These are phyloP conservation scores for Chiroxiphia lanceolata DNA, from an alignment of 2,797 vertebrate genomes.

Conservation along the genomic window DNA sequence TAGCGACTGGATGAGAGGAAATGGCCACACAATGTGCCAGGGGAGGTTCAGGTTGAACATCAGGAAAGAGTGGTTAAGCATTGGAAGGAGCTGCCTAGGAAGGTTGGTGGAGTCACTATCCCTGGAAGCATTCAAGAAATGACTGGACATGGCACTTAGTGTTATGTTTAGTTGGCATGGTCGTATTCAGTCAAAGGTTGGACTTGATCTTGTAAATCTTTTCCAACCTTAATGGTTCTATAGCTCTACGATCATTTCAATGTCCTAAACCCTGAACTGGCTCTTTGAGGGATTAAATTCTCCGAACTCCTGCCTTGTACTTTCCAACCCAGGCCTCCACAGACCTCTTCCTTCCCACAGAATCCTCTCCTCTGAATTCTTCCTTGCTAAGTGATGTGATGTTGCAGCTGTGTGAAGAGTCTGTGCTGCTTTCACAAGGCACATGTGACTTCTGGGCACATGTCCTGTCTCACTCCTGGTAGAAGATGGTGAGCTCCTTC, in stretches of 20 bases:
- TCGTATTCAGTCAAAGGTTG: rapidly evolving
- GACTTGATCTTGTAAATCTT: not conserved
- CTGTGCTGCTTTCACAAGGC: not conserved
- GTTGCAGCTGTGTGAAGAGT: not conserved
- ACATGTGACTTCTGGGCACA: rapidly evolving
- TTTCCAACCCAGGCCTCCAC: not conserved
- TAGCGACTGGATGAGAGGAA: not conserved
- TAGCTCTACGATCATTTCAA: not conserved
- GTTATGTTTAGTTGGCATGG: not conserved
- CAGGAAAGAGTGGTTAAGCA: not conserved
- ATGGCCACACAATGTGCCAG: not conserved
- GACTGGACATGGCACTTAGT: not conserved
- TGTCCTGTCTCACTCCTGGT: not conserved
- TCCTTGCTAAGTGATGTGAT: not conserved
- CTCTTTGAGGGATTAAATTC: not conserved
- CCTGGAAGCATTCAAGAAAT: not conserved
- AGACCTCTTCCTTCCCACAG: not conserved
- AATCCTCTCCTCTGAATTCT: not conserved
- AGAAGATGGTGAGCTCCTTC: not conserved
- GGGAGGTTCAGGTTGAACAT: not conserved
- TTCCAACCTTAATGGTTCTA: not conserved
- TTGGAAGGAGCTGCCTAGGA: not conserved
- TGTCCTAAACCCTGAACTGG: rapidly evolving
- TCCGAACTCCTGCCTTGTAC: not conserved
- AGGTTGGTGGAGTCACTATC: not conserved